Conservation (phyloP, 2,113 vertebrate genomes). For the Apodemus sylvaticus region DNA sequence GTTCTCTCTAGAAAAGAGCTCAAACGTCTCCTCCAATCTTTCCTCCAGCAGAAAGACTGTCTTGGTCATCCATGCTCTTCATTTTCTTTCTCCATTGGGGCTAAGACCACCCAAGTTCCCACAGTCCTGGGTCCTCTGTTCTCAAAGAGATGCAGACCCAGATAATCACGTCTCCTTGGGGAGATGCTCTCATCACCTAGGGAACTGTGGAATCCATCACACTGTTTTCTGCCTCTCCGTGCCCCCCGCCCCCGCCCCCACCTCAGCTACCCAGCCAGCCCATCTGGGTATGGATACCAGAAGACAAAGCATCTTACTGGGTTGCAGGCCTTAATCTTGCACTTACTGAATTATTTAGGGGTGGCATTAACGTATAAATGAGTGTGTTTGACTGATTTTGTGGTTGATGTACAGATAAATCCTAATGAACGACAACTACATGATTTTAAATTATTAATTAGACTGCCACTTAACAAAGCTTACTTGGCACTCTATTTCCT, state of each 20-base stretch:
- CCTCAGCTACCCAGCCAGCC: conserved; percentile 30
- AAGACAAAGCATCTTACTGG: conserved; percentile 77
- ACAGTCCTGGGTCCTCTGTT: neutral
- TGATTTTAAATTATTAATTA: conserved; percentile 91
- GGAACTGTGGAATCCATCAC: neutral
- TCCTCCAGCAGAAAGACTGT: neutral
- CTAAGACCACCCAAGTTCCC: neutral
- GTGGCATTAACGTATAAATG: conserved; percentile 90
- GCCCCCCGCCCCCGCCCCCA: neutral
- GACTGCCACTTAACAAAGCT: conserved; percentile 91
- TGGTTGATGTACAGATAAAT: conserved; percentile 92
- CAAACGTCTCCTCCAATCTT: neutral
- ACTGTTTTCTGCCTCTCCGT: neutral
- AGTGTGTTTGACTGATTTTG: conserved; percentile 91
- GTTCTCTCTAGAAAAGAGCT: neutral
- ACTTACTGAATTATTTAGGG: conserved; percentile 89
- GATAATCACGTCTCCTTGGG: neutral
- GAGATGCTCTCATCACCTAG: neutral
- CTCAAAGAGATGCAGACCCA: neutral
- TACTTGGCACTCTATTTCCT: conserved; percentile 88
- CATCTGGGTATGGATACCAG: conserved; percentile 51
- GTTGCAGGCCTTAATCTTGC: conserved; percentile 84
- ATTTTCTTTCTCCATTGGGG: neutral
- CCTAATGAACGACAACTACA: conserved; percentile 92
- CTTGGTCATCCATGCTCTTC: neutral